These are phyloP conservation scores for Liolophura sinensis DNA, from an alignment of 1,140 invertebrate species.

Conservation along the genomic window DNA sequence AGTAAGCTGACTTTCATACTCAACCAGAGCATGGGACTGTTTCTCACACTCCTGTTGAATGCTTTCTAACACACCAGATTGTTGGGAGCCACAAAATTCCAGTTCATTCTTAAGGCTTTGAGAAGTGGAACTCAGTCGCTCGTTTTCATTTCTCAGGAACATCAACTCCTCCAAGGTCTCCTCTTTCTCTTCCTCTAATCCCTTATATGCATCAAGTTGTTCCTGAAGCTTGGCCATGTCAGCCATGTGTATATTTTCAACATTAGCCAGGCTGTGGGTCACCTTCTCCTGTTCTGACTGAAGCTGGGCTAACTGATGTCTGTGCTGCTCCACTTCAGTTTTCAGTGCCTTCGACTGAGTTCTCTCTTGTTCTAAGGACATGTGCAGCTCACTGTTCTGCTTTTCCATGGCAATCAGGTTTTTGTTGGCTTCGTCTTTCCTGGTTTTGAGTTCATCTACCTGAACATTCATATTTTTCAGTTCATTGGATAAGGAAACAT, in stretches of 20 bases:
- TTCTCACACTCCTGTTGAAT: too few relatives aligned
- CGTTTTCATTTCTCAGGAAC: constrained; percentile 3
- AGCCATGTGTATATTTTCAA: not conserved
- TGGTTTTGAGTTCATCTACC: not conserved
- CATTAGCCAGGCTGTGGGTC: not conserved
- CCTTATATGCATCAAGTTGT: not conserved
- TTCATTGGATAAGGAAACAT: not conserved
- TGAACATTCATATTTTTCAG: not conserved
- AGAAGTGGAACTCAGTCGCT: not conserved
- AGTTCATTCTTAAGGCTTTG: too few relatives aligned
- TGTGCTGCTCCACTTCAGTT: constrained; percentile 5
- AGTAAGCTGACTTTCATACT: too few relatives aligned
- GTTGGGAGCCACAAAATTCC: too few relatives aligned
- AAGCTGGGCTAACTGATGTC: not conserved
- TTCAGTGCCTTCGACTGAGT: not conserved
- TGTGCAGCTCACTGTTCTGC: not conserved
- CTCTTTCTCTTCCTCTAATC: constrained; percentile 14
- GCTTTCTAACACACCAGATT: too few relatives aligned
- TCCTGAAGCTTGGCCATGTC: not conserved
- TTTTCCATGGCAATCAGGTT: constrained; percentile 2
- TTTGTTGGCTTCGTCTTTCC: not conserved
- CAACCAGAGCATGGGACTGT: too few relatives aligned
- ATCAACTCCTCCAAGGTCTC: constrained; percentile 4
- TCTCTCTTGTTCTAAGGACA: not conserved
- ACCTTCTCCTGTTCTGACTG: constrained; percentile 2